Conservation (phyloP, 2,797 vertebrate genomes). For the Etheostoma perlongum region DNA sequence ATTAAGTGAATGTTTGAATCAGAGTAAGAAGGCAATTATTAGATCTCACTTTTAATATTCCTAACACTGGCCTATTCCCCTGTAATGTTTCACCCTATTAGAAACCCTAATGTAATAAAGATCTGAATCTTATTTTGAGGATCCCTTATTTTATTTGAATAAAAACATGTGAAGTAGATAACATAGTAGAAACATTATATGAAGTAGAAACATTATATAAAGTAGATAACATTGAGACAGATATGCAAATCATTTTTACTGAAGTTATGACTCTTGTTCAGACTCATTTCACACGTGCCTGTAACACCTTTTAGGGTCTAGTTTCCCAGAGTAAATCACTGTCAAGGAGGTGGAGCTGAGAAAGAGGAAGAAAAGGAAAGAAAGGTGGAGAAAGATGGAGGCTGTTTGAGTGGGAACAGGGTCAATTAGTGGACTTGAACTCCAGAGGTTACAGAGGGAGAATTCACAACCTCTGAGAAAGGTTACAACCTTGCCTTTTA, state of each 20-base stretch:
- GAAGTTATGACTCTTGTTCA: background rate
- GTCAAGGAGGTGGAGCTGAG: slow-evolving; percentile 14
- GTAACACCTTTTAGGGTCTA: background rate
- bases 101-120: background rate
- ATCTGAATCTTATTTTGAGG: background rate
- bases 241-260: too few relatives aligned
- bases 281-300: background rate
- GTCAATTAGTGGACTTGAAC: slow-evolving; percentile 82
- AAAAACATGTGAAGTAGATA: too few relatives aligned
- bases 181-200: too few relatives aligned
- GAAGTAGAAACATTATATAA: too few relatives aligned
- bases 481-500: slow-evolving; percentile 57
- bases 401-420: slow-evolving; percentile 61
- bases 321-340: slow-evolving; percentile 35
- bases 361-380: background rate
- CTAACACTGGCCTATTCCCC: too few relatives aligned
- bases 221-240: too few relatives aligned
- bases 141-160: too few relatives aligned
- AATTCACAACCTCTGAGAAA: slow-evolving; percentile 54
- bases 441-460: slow-evolving; percentile 63
- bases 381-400: slow-evolving; percentile 33
- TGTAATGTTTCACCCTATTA: background rate
- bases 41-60: background rate
- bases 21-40: background rate
- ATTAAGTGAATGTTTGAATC: background rate